Base-by-base conservation (phyloP, 2,888 invertebrate species). In the Aporophyla nigra region DNA sequence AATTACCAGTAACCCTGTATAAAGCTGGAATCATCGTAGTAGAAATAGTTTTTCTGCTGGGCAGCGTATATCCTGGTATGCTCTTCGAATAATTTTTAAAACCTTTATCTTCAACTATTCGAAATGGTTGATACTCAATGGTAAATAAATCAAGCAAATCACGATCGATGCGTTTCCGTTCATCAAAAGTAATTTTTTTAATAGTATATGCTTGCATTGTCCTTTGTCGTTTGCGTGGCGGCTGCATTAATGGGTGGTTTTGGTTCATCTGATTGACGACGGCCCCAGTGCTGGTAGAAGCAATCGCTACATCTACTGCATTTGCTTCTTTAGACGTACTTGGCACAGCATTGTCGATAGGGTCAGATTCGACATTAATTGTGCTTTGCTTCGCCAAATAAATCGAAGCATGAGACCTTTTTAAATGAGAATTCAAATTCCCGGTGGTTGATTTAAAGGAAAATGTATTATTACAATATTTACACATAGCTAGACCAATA, bases 141-240 rank as follows among this genome's bases (percentile, higher is more conserved):
- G 49, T 65, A 49, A 65, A 65, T 24, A 65, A 65, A 19, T 65
- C 65, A 9, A 65, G 24, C 10, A 65, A 65, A 65, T 65, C 65
- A 10, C 65, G 49, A 65, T 65, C 65, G 9, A 65, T 24, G 24
- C 49, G 65, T 65, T 65, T 65, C 19, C 14, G 10, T 62, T 62
- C 62, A 7, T 62, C 40, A 62, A 14, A 9, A 12, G 40, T 62
- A 62, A 40, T 62, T 62, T 43, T 40, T 62, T 21, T 53, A 53
- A 21, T 53, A 9, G 53, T 33, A 53, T 53, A 53, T 53, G 33
- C 33, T 33, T 33, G 33, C 33, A 33, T 33, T 33, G 33, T 33
- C 33, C 33, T 33, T 33, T 33, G 33, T 33, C 33, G 33, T 33
- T 33, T 33, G 33, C 33, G 33, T 33, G 33, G 33, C 33, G 33